These are phyloP conservation scores for Bombus cullumanus DNA, from an alignment of 1,140 invertebrate genomes.

Conservation along the genomic window DNA sequence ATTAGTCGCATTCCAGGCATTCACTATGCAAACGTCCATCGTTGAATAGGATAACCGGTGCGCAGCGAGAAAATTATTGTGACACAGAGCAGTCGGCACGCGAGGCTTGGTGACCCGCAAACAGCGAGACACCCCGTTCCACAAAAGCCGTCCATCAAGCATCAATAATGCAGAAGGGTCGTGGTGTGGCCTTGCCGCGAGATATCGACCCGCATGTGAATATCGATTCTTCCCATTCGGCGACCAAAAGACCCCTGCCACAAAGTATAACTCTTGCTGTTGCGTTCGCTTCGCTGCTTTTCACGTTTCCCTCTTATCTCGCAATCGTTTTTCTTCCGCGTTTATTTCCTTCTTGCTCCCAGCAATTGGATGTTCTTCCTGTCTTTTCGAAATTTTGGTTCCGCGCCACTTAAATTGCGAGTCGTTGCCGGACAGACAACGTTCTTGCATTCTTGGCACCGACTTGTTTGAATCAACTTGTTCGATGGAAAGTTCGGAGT, in stretches of 20 bases:
- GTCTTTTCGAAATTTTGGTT: neutral
- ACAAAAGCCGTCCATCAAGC: conserved; percentile 71
- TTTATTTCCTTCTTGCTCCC: too few species aligned
- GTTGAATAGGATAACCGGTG: neutral
- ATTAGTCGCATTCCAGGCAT: neutral
- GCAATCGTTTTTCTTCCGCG: neutral
- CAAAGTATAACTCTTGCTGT: conserved; percentile 28
- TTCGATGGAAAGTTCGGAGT: neutral
- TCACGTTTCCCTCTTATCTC: neutral
- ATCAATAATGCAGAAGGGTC: conserved; percentile 78
- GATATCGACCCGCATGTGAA: conserved; percentile 71
- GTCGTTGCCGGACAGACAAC: neutral
- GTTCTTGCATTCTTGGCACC: neutral
- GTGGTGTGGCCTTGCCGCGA: conserved; percentile 72
- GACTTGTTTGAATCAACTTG: neutral
- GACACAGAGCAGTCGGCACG: conserved; percentile 55
- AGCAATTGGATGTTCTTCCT: neutral
- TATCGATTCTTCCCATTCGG: conserved; percentile 68
- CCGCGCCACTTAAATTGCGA: neutral
- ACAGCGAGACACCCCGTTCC: conserved; percentile 70
- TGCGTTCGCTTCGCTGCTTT: neutral
- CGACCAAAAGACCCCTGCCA: conserved; percentile 10
- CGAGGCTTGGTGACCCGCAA: conserved; percentile 69
- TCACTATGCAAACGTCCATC: neutral
- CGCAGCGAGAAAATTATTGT: conserved; percentile 57